Percentiles rank a stretch among this genome's conserved stretches.
Evolutionary conservation across 2,113 vertebrate species (phyloP).

Genomic region (Thymallus thymallus): DNA sequence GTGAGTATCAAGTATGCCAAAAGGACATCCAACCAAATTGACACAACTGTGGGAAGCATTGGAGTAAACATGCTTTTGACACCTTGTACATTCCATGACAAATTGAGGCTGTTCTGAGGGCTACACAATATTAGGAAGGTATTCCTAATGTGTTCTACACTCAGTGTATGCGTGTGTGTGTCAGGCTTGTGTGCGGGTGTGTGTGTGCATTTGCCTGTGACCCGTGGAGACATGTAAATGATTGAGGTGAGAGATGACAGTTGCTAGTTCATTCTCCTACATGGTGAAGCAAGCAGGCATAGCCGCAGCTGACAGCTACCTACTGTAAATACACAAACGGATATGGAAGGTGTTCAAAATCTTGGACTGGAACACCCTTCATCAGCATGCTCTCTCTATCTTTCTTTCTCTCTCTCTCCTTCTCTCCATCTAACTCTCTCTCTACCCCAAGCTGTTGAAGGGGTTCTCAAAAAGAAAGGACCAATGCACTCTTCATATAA

Average conservation of each 20-base stretch:
- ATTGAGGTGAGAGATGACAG: slow-evolving; percentile 40
- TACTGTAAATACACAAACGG: slow-evolving; percentile 11
- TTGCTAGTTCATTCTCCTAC: slow-evolving; percentile 42
- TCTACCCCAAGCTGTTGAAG: no score
- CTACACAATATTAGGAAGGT: no score
- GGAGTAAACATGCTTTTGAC: no score
- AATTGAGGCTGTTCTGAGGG: no score
- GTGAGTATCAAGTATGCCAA: no score
- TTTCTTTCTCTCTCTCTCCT: slow-evolving; percentile 4
- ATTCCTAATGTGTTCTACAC: no score
- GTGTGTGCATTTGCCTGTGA: background rate
- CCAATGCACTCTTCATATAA: no score
- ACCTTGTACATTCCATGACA: no score
- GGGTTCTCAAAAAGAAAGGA: no score
- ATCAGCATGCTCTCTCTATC: slow-evolving; percentile 13
- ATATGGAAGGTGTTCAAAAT: slow-evolving; percentile 34
- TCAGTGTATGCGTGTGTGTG: background rate
- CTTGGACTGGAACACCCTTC: slow-evolving; percentile 35
- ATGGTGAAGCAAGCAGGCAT: slow-evolving; percentile 16
- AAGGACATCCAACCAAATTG: no score
- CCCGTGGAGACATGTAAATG: slow-evolving; percentile 15
- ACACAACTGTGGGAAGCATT: no score
- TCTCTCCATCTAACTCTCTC: slow-evolving; percentile 16
- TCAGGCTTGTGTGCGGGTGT: no score
- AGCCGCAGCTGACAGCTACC: slow-evolving; percentile 41